Conservation (phyloP, 2,797 vertebrate genomes). For the Phataginus tricuspis region DNA sequence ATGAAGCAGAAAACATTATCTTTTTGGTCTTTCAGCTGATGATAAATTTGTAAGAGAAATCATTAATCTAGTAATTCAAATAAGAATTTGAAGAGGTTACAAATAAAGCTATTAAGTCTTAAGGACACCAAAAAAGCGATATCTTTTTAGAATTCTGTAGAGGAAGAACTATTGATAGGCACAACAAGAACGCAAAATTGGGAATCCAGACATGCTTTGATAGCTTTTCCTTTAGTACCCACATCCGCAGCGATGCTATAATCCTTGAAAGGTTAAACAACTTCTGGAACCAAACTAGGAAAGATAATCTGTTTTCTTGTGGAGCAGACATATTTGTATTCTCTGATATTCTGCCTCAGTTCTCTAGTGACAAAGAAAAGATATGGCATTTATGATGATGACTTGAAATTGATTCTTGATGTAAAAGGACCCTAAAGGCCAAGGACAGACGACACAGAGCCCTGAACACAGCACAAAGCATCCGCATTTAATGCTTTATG, state of each 20-base stretch:
- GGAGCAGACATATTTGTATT: background rate
- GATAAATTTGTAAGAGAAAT: background rate
- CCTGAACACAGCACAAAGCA: too few relatives aligned
- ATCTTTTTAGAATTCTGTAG: background rate
- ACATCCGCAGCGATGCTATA: background rate
- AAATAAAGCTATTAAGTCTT: background rate
- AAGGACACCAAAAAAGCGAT: background rate
- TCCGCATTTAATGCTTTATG: background rate
- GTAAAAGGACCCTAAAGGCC: background rate
- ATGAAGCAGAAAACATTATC: background rate
- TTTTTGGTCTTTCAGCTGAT: background rate
- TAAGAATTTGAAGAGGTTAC: background rate
- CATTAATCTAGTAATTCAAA: background rate
- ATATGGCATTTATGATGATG: background rate
- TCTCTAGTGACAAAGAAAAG: background rate
- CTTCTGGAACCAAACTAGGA: background rate
- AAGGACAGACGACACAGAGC: background rate
- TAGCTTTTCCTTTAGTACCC: background rate
- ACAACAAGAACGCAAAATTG: background rate
- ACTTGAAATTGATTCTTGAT: background rate
- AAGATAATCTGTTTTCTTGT: background rate
- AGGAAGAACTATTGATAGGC: background rate
- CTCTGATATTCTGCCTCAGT: background rate
- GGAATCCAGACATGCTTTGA: background rate
- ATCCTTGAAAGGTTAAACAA: background rate